Conservation (phyloP, 2,797 vertebrate genomes). For the Catharus ustulatus region DNA sequence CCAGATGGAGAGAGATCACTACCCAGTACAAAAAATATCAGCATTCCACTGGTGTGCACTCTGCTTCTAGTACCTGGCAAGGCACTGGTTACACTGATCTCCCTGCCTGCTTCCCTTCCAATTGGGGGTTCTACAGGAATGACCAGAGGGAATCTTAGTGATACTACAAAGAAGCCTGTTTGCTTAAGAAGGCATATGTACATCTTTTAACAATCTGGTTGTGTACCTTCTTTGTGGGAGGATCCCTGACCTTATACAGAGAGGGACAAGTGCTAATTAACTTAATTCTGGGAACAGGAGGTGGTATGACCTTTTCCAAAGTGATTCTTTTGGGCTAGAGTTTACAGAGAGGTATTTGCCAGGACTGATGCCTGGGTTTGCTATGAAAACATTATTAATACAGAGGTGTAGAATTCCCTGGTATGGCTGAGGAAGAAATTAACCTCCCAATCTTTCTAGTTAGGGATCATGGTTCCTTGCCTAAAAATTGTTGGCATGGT, state of each 20-base stretch:
- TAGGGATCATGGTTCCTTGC: not conserved
- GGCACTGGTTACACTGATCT: not conserved
- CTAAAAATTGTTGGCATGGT: not conserved
- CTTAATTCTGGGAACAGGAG: conserved; percentile 50
- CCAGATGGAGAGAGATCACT: not conserved
- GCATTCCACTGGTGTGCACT: not conserved
- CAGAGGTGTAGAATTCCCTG: not conserved
- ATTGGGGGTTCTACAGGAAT: not conserved
- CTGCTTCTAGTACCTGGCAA: not conserved
- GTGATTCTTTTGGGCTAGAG: conserved; percentile 29
- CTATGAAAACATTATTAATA: conserved; percentile 13
- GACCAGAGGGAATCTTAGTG: conserved; percentile 14
- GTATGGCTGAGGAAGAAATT: not conserved
- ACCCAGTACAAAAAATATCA: not conserved
- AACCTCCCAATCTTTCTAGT: not conserved
- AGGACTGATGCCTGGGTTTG: not conserved
- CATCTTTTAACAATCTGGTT: conserved; percentile 43
- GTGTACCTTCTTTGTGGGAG: conserved; percentile 47
- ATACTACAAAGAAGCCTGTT: conserved; percentile 28
- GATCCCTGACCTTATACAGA: conserved; percentile 28
- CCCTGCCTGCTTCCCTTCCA: not conserved
- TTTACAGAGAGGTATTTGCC: conserved; percentile 35
- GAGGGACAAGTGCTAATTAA: conserved; percentile 50
- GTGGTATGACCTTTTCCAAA: conserved; percentile 53
- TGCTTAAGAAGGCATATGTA: conserved; percentile 27